Base-by-base conservation (phyloP, 2,888 invertebrate genomes). In the Polydrusus pterygomalis region DNA sequence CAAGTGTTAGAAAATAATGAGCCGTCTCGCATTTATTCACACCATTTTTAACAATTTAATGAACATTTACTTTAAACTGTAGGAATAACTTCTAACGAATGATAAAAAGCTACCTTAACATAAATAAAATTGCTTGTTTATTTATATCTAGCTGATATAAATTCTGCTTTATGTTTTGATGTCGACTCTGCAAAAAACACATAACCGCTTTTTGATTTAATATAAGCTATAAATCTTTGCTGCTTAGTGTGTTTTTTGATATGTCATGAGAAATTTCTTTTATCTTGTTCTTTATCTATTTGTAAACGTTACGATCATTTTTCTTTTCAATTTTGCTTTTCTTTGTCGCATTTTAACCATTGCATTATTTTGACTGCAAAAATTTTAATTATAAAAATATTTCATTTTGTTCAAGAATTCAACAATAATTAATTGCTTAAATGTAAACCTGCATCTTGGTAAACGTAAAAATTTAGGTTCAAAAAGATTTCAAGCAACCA, bases 61-160 rank as follows among this genome's bases (percentile, higher is more conserved):
- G 25, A 25, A 25, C 25, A 25, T 25, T 25, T 25, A 25, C 5
- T 5, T 25, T 25, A 25, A 25, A 25, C 1, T 25, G 2, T 34
- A 34, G 34, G 8, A 34, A 34, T n/a, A 54, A 54, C 54, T 15
- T 34, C 15, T 56, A 34, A 54, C 38, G 7, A 8, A 49, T 70
- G 40, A 18, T 63, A 18, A 74, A 62, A 69, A 70, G 20, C 49
- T 43, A 38, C 64, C 58, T 49, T 40, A 54, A 62, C 70, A 18
- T 74, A 76, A 76, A 74, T 76, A 74, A 74, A 69, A 78, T 67
- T 62, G 58, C 69, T 45, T 70, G 76, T 78, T 75, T 74, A 78
- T 77, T 77, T 77, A 78, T 76, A 65, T 45, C 43, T 30, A 18
- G 45, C 68, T 45, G 62, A 56, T 18, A 75, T 73, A 78, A 76